Evolutionary conservation across 2,797 vertebrate species (phyloP).

Genomic region (Liasis olivaceus): DNA sequence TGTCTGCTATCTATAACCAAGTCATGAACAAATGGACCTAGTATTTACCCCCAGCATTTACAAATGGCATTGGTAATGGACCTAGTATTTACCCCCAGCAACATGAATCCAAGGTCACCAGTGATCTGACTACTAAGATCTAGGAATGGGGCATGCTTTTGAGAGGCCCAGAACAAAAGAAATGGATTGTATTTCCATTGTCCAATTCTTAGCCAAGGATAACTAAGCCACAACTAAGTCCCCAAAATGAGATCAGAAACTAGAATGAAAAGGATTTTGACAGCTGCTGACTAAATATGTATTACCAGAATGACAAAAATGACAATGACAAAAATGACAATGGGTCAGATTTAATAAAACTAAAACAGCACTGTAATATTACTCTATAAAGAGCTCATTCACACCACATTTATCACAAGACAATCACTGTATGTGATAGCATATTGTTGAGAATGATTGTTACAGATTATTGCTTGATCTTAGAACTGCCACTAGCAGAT

Average conservation of each 20-base stretch:
- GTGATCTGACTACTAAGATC: not conserved
- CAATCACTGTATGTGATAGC: not conserved
- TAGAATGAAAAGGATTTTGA: slow-evolving; percentile 44
- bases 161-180: not conserved
- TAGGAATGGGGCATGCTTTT: not conserved
- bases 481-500: not conserved
- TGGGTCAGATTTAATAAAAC: not conserved
- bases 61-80: not conserved
- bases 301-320: slow-evolving; percentile 43
- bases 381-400: not conserved
- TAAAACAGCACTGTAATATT: not conserved
- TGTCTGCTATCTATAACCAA: not conserved
- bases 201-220: not conserved
- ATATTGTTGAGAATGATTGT: not conserved
- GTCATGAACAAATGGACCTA: not conserved
- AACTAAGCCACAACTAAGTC: not conserved
- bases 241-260: not conserved
- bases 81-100: not conserved
- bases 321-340: slow-evolving; percentile 30
- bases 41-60: not conserved
- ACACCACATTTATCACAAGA: not conserved
- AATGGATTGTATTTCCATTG: not conserved
- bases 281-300: slow-evolving; percentile 56
- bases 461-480: not conserved
- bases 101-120: not conserved